These are phyloP conservation scores for Diarsia brunnea DNA, from an alignment of 2,888 invertebrate species.

Conservation along the genomic window DNA sequence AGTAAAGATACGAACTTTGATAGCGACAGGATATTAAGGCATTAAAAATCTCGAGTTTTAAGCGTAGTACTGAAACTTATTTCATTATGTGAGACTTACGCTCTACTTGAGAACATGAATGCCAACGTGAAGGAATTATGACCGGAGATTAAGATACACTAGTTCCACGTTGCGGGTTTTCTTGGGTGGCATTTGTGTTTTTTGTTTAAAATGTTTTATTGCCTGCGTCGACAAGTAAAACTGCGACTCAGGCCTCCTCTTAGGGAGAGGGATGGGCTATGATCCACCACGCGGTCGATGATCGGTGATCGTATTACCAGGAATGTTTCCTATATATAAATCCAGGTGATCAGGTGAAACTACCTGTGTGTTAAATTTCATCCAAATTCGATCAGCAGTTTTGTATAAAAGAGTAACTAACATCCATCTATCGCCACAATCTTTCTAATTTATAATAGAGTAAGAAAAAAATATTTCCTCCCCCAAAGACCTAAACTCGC, in stretches of 20 bases:
- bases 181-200: neutral
- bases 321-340: too few relatives aligned
- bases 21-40: conserved; percentile 65
- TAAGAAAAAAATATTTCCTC: neutral
- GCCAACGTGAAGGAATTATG: conserved; percentile 62
- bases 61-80: conserved; percentile 66
- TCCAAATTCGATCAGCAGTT: too few relatives aligned
- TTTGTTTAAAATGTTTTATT: neutral
- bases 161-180: conserved; percentile 22
- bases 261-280: too few relatives aligned
- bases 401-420: too few relatives aligned
- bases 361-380: too few relatives aligned
- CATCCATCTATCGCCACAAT: too few relatives aligned
- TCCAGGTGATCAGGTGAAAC: too few relatives aligned
- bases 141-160: conserved; percentile 52
- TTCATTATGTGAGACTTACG: conserved; percentile 72
- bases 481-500: neutral
- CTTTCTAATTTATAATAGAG: neutral
- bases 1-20: conserved; percentile 56
- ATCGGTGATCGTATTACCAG: too few relatives aligned
- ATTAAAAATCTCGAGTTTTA: conserved; percentile 68
- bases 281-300: too few relatives aligned
- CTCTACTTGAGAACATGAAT: conserved; percentile 66
- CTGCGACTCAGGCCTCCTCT: too few relatives aligned
- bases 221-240: too few relatives aligned